Evolutionary conservation across 2,797 vertebrate genomes (phyloP), one percentile per base, ranked within the genome.

Genomic region (Chiloscyllium punctatum): DNA sequence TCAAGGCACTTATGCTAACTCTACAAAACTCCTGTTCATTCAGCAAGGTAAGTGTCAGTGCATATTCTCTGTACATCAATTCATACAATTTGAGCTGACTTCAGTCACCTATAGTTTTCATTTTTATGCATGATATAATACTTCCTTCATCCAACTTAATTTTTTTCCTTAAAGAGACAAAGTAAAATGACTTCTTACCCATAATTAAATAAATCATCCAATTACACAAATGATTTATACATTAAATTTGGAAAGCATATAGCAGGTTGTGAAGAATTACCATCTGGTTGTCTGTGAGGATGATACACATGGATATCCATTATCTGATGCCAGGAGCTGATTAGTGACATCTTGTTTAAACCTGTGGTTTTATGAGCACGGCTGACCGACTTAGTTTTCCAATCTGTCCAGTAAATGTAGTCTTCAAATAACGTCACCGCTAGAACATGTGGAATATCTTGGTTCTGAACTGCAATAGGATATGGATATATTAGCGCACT

Each of bases 321-420:
- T 97, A 99, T 99, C 97, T 98, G 98, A 96, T 99, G 99, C 99
- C 99, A 99, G 86, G 99, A 99, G 98, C 99, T 99, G 96, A 99
- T 98, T 96, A 99, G 98, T 95, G 99, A 98, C 1, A 98, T 97
- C 96, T 98, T 98, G 97, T 98, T 98, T 96, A 97, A 96, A 96
- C 99, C 99, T 0, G 98, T 98, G 95, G 98, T 99, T 98, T 99
- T 99, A 97, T 99, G 99, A 95, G 98, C 99, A 96, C 99, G 98
- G 96, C 98, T 98, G 94, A 99, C 98, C 16, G 99, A 99, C 97
- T 99, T 99, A 97, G 99, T 99, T 98, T 99, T 99, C 96, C 98
- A 99, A 2, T 99, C 99, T 79, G 98, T 99, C 99, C 99, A 99
- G 97, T 99, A 99, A 97, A 99, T 97, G 97, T 99, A 99, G 97